Evolutionary conservation across 1,140 invertebrate genomes (phyloP).

Genomic region (Halictus rubicundus): DNA sequence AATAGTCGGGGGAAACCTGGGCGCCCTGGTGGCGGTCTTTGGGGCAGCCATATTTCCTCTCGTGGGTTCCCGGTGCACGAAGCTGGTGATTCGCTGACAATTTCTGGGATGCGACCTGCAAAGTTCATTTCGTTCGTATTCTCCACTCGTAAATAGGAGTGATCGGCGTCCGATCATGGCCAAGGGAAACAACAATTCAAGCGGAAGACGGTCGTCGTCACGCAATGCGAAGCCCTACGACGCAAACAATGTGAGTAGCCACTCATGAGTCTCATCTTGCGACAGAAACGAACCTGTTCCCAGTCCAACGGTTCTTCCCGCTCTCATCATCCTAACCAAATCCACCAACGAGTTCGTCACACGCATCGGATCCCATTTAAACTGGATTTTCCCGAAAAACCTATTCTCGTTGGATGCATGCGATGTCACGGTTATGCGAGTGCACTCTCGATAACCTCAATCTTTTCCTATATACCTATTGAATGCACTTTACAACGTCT

Average conservation of each 20-base stretch:
- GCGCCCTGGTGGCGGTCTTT: slow-evolving; percentile 72
- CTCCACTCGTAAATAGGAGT: slow-evolving; percentile 58
- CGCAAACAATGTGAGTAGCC: slow-evolving; percentile 77
- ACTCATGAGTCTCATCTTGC: slow-evolving; percentile 19
- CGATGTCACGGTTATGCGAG: slow-evolving; percentile 60
- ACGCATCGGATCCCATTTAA: background rate
- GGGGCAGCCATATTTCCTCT: slow-evolving; percentile 75
- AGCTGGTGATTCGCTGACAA: slow-evolving; percentile 69
- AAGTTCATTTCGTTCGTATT: slow-evolving; percentile 34
- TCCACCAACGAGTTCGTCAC: background rate
- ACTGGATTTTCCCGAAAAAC: slow-evolving; percentile 15
- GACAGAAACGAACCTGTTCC: slow-evolving; percentile 10
- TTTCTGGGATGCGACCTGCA: slow-evolving; percentile 60
- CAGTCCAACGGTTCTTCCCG: slow-evolving; percentile 33
- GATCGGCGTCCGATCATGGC: slow-evolving; percentile 51
- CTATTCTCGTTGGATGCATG: background rate
- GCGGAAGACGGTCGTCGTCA: slow-evolving; percentile 64
- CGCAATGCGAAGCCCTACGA: slow-evolving; percentile 75
- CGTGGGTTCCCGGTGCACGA: slow-evolving; percentile 63
- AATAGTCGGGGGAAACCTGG: slow-evolving; percentile 59
- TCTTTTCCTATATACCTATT: slow-evolving; percentile 47
- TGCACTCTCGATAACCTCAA: slow-evolving; percentile 69
- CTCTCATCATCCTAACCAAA: background rate
- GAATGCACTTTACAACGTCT: slow-evolving; percentile 33
- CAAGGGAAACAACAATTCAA: slow-evolving; percentile 69